Evolutionary conservation across 2,888 invertebrate species (phyloP).

Genomic region (Idaea straminata): DNA sequence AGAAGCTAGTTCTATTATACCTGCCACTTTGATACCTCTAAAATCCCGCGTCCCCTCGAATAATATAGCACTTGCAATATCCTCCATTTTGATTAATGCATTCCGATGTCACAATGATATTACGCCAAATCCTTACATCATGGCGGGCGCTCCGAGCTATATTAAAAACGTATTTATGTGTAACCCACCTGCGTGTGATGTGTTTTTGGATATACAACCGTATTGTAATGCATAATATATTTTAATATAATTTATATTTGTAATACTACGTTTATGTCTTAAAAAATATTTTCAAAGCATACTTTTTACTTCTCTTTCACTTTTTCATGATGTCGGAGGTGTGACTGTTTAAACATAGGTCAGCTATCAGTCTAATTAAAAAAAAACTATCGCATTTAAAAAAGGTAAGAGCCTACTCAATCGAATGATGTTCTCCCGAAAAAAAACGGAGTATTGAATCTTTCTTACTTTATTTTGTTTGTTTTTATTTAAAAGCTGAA

Average conservation of each 20-base stretch:
- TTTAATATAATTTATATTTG: not conserved
- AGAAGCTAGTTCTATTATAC: conserved; percentile 35
- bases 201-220: not conserved
- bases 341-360: too few relatives aligned
- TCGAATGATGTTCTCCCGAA: too few relatives aligned
- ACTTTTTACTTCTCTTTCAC: too few relatives aligned
- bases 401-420: too few relatives aligned
- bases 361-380: too few relatives aligned
- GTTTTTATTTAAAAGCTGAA: too few relatives aligned
- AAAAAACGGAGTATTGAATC: too few relatives aligned
- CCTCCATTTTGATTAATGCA: conserved; percentile 74
- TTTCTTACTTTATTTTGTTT: too few relatives aligned
- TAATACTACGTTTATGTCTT: too few relatives aligned
- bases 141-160: conserved; percentile 73
- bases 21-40: conserved; percentile 13
- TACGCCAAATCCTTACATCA: conserved; percentile 55
- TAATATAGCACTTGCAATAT: conserved; percentile 38
- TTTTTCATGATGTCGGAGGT: too few relatives aligned
- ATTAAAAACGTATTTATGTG: conserved; percentile 75
- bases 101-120: conserved; percentile 72
- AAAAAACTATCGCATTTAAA: too few relatives aligned
- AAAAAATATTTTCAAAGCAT: too few relatives aligned
- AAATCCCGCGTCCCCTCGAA: not conserved
- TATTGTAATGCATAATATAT: not conserved
- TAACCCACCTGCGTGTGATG: conserved; percentile 51